These are phyloP conservation scores for Morpho helenor DNA, from an alignment of 2,888 invertebrate species.

Conservation along the genomic window DNA sequence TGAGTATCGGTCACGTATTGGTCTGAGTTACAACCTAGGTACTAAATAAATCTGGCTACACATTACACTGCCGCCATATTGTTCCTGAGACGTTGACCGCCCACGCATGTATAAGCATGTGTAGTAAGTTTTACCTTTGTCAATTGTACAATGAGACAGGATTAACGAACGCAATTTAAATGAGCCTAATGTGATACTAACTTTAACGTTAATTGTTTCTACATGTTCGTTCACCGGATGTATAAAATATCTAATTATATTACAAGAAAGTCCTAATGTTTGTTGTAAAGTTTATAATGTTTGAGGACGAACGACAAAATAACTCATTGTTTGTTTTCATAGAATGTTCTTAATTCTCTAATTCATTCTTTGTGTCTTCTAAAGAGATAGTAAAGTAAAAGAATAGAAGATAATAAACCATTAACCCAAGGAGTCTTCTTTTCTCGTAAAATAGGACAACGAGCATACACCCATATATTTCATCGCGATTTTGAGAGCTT, in stretches of 20 bases:
- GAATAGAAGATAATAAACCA: no score
- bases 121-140: slow-evolving; percentile 16
- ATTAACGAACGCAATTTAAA: slow-evolving; percentile 15
- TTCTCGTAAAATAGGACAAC: no score
- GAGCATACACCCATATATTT: no score
- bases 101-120: slow-evolving; percentile 47
- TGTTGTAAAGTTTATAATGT: no score
- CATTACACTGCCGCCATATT: slow-evolving; percentile 36
- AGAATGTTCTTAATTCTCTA: no score
- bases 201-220: slow-evolving; percentile 14
- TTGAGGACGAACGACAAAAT: no score
- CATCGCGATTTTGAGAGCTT: no score
- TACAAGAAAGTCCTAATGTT: not conserved
- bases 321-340: no score
- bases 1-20: slow-evolving; percentile 74
- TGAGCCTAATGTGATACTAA: slow-evolving; percentile 12
- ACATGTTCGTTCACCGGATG: slow-evolving; percentile 5
- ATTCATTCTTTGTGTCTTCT: no score
- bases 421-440: no score
- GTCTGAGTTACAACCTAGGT: slow-evolving; percentile 66
- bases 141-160: slow-evolving; percentile 14
- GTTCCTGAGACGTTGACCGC: slow-evolving; percentile 44
- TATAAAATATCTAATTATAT: slow-evolving; percentile 2
- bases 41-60: slow-evolving; percentile 63
- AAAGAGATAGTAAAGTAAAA: no score